Evolutionary conservation across 2,888 invertebrate species (phyloP).

Genomic region (Emmelina monodactyla): DNA sequence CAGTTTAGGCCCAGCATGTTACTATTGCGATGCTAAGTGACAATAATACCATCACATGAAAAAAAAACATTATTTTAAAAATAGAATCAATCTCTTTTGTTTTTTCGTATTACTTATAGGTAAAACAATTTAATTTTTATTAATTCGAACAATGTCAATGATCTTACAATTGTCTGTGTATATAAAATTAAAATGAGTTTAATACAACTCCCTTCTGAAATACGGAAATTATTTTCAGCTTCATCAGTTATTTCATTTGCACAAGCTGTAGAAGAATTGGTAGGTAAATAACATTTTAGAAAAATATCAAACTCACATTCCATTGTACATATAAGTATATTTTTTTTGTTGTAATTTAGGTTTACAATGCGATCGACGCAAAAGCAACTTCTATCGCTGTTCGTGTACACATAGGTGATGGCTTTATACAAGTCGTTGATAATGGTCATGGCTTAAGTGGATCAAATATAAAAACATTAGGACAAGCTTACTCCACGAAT

Average conservation of each 20-base stretch:
- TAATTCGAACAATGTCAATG: too few relatives aligned
- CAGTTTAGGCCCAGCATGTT: too few relatives aligned
- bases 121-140: too few relatives aligned
- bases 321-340: slow-evolving; percentile 1
- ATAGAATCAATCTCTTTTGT: too few relatives aligned
- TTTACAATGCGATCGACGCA: slow-evolving; percentile 76
- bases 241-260: slow-evolving; percentile 62
- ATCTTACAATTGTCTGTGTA: too few relatives aligned
- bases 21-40: too few relatives aligned
- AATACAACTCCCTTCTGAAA: slow-evolving; percentile 36
- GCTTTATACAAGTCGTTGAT: slow-evolving; percentile 77
- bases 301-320: not conserved
- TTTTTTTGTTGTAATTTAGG: slow-evolving; percentile 39
- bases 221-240: slow-evolving; percentile 63
- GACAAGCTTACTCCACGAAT: slow-evolving; percentile 70
- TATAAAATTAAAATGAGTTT: slow-evolving; percentile 36
- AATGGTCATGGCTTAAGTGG: slow-evolving; percentile 74
- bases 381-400: slow-evolving; percentile 74
- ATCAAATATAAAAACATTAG: slow-evolving; percentile 64
- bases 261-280: slow-evolving; percentile 72
- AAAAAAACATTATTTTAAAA: too few relatives aligned
- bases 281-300: slow-evolving; percentile 25
- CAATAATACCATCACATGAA: too few relatives aligned
- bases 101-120: not conserved
- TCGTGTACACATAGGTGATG: slow-evolving; percentile 66